These are phyloP conservation scores for Lasioglossum vierecki DNA, from an alignment of 2,888 invertebrate genomes.

Conservation along the genomic window DNA sequence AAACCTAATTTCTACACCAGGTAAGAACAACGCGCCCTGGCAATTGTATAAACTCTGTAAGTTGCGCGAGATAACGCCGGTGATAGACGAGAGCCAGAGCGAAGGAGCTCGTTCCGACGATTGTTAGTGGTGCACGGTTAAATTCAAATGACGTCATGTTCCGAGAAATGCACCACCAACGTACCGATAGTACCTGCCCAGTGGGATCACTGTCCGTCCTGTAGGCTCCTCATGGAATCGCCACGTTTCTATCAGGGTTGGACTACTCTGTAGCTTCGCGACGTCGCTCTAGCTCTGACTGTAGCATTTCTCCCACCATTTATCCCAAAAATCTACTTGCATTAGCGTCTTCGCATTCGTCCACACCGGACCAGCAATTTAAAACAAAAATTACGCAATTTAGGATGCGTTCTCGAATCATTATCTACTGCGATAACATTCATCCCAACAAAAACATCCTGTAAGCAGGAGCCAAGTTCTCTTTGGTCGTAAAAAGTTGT, in stretches of 20 bases:
- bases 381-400: too few species aligned
- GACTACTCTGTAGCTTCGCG: not conserved
- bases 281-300: not conserved
- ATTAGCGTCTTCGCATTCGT: too few species aligned
- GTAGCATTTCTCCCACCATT: not conserved
- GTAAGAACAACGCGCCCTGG: constrained; percentile 19
- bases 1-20: constrained; percentile 28
- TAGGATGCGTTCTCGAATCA: too few species aligned
- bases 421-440: too few species aligned
- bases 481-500: too few species aligned
- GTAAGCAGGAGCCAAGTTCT: too few species aligned
- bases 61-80: constrained; percentile 27
- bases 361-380: too few species aligned
- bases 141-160: not conserved
- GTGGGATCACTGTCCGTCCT: not conserved
- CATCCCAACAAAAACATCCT: too few species aligned
- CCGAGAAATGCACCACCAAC: not conserved
- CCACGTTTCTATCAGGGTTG: not conserved
- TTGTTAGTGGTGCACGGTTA: not conserved
- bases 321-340: not conserved
- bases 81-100: constrained; percentile 15
- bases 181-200: not conserved
- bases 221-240: not conserved
- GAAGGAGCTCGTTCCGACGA: constrained; percentile 2
- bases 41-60: constrained; percentile 29